Evolutionary conservation across 2,888 invertebrate species (phyloP), one percentile per base, ranked within the genome.

Genomic region (Odontothrips loti): DNA sequence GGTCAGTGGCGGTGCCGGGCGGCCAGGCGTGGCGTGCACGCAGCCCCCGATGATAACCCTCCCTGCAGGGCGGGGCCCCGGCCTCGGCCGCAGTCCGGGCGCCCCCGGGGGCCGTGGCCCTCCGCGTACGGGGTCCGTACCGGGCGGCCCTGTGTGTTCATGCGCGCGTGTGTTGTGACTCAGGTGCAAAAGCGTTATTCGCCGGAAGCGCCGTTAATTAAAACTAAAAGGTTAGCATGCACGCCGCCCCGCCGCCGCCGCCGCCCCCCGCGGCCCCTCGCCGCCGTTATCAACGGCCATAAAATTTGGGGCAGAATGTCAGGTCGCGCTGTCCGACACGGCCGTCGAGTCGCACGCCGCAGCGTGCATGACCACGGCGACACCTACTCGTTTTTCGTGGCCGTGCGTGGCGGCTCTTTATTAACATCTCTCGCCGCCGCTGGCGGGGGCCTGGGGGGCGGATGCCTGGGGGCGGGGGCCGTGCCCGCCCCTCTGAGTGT

Each of bases 171-270:
- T n/a, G 58, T 43, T 43, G 34, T 43, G 34, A 20, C 15, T 58
- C 58, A 17, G 68, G 27, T 23, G 68, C 68, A 75, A 75, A 75
- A 75, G 68, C 68, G 68, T 12, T 27, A 75, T 23, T 75, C 68
- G 27, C 68, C 68, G 68, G 68, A 75, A 75, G 68, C 68, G 27
- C 23, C 68, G 68, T 75, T 75, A 75, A 75, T 75, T 75, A 75
- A 75, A 75, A 75, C 68, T 75, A 75, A 75, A 75, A 75, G 68
- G 68, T 75, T 75, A 75, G 68, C 68, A 75, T 75, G 68, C 68
- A 27, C 68, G 68, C 68, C 58, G 34, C 34, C n/a, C n/a, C 34
- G 34, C 34, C 34, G 34, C 34, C 34, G 34, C 34, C 34, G 3
- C 34, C 34, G 6, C 34, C 34, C 34, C 34, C 34, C 6, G 34